Evolutionary conservation across 2,888 invertebrate species (phyloP), one percentile per base, ranked within the genome.

Genomic region (Torymus tubicola): DNA sequence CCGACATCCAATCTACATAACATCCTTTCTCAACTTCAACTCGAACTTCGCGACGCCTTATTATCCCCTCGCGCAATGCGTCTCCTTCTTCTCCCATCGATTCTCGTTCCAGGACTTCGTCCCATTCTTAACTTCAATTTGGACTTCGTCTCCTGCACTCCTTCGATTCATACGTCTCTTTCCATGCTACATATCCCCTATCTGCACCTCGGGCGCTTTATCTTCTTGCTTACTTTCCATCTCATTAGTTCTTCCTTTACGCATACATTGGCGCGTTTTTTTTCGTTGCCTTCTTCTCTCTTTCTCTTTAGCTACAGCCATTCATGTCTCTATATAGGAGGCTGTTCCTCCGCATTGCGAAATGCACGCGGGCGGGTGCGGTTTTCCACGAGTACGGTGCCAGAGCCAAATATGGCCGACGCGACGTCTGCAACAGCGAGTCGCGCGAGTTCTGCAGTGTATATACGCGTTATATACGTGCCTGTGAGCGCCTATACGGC

Each of bases 321-420:
- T 42, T 61, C 71, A n/a, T 2, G 61, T 21, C 50, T 21, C 50
- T 18, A 21, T 61, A 18, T 42, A 10, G 50, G 21, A 10, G 50
- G 21, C 5, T 12, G 58, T 8, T 16, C 52, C 52, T 14, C 63
- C 63, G 50, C 11, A 71, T 78, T 71, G 64, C 77, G 57, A 78
- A 71, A 71, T 42, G 72, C 67, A 24, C 50, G 60, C 67, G 57
- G 42, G 31, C 67, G 70, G 64, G 77, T 64, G 65, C 42, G 76
- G 76, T 24, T 67, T 57, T 16, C 57, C n/a, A 14, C 1, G 24
- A 13, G 68, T 10, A 31, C 58, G 73, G 61, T 58, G 12, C 65
- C 64, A 60, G 64, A 31, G 12, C 71, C 80, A 76, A 80, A 76
- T 71, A 80, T 71, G 80, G 80, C 75, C 52, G 65, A 76, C 53